A percentile compares a stretch with the other conserved stretches of the same genome.
phyloP scores from a whole-genome alignment of 2,888 invertebrate species.

The Drosophila barbarae region DNA sequence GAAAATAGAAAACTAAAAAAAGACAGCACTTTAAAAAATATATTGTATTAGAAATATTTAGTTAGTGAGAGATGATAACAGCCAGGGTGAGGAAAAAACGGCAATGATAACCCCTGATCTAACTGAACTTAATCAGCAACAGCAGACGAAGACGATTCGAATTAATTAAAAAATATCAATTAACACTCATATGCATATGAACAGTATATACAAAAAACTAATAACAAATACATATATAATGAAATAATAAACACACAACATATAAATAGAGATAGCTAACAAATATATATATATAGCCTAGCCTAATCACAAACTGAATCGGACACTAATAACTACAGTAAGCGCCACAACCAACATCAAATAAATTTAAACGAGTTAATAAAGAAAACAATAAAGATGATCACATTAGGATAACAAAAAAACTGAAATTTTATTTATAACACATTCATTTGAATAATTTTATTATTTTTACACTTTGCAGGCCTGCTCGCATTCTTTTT shows the following conservation, averaged over 20 bases:
- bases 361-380: conserved; percentile 53
- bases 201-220: conserved; percentile 26
- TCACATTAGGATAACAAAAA: conserved; percentile 46
- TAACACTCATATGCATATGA: conserved; percentile 34
- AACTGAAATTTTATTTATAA: conserved; percentile 23
- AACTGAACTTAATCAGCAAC: conserved; percentile 17
- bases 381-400: conserved; percentile 59
- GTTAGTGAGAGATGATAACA: conserved; percentile 9
- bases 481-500: conserved; percentile 82
- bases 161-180: conserved; percentile 50
- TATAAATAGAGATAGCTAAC: conserved; percentile 46
- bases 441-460: background rate
- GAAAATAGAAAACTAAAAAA: too few relatives aligned
- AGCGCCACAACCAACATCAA: conserved; percentile 37
- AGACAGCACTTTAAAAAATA: conserved; percentile 22
- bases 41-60: conserved; percentile 20
- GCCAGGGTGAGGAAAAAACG: background rate
- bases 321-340: conserved; percentile 41
- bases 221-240: conserved; percentile 24
- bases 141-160: conserved; percentile 23
- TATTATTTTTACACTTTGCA: conserved; percentile 78
- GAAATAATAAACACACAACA: conserved; percentile 9
- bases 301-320: conserved; percentile 43
- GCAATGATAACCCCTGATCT: conserved; percentile 25
- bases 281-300: conserved; percentile 33